Base-by-base conservation (phyloP, 2,113 vertebrate species). In the Dromaius novaehollandiae region DNA sequence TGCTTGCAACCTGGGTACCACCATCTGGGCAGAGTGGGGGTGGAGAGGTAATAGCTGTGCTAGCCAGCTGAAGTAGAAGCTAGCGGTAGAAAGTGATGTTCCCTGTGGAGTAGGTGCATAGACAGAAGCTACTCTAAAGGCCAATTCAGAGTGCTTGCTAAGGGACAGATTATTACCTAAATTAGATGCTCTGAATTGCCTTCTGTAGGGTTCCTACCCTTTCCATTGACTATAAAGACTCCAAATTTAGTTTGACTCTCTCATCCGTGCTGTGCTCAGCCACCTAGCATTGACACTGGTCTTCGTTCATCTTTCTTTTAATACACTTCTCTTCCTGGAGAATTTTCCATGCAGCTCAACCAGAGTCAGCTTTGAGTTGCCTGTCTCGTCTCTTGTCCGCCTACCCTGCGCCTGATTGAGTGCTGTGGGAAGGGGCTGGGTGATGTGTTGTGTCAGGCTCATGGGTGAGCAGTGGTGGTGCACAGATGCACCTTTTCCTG, bases 211-310 rank as follows among this genome's bases (percentile, higher is more conserved):
- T 58, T 50, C 50, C 56, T 48, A 55, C 21, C 8, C 48, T 69
- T 44, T 69, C 40, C 9, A 8, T 30, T 66, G 77, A 53, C 53
- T 63, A 7, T 26, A 44, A 58, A 79, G 26, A 5, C 73, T 88
- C 60, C n/a, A 70, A 6, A 9, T 0, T 0, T 0, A 15, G 3
- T 70, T 19, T 53, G 55, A 28, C 15, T 81, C 46, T 40, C 36
- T 80, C 80, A 51, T 9, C 25, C 17, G 7, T 5, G 1, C 44
- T 46, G 51, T 75, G 50, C 55, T 82, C 79, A 61, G 56, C 90
- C 32, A 2, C 17, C 21, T 30, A 73, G 16, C 51, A 24, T 5
- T 32, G 73, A 15, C 38, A 50, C 18, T 18, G 28, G 8, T 44
- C 13, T 36, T 65, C 20, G 2, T 26, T 78, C 51, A 9, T 65